Conservation (phyloP, 2,888 invertebrate species). For the Leucoma salicis region DNA sequence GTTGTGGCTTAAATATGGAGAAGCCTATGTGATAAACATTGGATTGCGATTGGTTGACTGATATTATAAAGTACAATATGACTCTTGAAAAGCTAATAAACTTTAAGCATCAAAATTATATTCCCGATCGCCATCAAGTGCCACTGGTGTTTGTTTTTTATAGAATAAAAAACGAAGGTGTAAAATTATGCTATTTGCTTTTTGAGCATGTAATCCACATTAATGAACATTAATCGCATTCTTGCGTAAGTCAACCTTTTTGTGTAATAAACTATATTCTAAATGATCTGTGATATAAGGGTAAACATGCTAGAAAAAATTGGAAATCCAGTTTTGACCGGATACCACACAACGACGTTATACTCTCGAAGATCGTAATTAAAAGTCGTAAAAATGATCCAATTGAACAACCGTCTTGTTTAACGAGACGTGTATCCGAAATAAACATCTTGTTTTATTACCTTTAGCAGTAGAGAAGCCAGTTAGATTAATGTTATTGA, state of each 20-base stretch:
- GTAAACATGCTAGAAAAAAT: not conserved
- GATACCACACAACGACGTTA: not conserved
- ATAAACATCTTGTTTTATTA: not conserved
- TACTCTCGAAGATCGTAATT: not conserved
- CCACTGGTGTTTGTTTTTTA: no score
- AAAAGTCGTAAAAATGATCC: slow-evolving; percentile 3
- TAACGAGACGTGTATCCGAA: slow-evolving; percentile 1
- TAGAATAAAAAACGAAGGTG: no score
- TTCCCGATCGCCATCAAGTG: no score
- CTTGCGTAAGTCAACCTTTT: not conserved
- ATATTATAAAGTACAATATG: no score
- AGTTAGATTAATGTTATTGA: not conserved
- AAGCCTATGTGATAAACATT: no score
- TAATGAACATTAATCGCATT: not conserved
- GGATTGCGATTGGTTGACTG: no score
- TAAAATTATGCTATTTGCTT: no score
- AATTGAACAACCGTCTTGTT: slow-evolving; percentile 5
- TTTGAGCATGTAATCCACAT: not conserved
- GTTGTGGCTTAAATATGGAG: no score
- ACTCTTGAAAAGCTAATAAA: no score
- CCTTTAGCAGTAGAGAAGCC: not conserved
- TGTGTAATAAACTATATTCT: not conserved
- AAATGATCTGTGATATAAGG: not conserved
- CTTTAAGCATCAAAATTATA: no score
- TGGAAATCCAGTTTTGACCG: not conserved